Conservation (phyloP, 2,888 invertebrate genomes). For the Cosmia trapezina region DNA sequence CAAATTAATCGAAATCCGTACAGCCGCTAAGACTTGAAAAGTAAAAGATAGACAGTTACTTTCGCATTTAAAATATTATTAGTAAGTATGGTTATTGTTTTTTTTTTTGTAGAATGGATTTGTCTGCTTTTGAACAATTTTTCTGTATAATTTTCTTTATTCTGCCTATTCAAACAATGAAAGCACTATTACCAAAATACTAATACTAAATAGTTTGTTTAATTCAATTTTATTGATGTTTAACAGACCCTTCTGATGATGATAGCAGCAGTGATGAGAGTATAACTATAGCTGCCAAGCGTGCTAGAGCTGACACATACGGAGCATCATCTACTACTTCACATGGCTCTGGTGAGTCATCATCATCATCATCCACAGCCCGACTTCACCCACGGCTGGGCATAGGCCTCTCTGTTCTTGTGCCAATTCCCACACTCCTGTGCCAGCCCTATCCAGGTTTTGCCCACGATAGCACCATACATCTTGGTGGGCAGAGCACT, state of each 20-base stretch:
- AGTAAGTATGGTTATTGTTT: background rate
- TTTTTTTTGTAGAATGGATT: background rate
- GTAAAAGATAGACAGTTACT: background rate
- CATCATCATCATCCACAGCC: too few relatives aligned
- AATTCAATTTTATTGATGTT: background rate
- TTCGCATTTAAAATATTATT: background rate
- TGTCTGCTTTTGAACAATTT: background rate
- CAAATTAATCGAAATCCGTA: background rate
- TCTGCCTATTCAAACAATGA: background rate
- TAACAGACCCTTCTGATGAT: constrained; percentile 80
- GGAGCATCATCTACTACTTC: constrained; percentile 87
- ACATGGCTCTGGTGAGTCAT: constrained; percentile 80
- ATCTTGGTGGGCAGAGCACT: too few relatives aligned
- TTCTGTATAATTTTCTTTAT: background rate
- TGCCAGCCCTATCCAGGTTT: too few relatives aligned
- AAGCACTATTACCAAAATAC: background rate
- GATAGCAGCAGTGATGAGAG: constrained; percentile 84
- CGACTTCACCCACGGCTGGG: too few relatives aligned
- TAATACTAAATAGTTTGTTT: too few relatives aligned
- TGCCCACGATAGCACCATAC: too few relatives aligned
- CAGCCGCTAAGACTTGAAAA: background rate
- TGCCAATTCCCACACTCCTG: too few relatives aligned
- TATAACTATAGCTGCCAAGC: constrained; percentile 76
- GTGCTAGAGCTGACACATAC: constrained; percentile 79
- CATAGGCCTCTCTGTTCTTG: too few relatives aligned